A percentile compares a stretch with the other conserved stretches of the same genome.
phyloP scores from a whole-genome alignment of 2,888 invertebrate genomes.

The Endotricha flammealis region DNA sequence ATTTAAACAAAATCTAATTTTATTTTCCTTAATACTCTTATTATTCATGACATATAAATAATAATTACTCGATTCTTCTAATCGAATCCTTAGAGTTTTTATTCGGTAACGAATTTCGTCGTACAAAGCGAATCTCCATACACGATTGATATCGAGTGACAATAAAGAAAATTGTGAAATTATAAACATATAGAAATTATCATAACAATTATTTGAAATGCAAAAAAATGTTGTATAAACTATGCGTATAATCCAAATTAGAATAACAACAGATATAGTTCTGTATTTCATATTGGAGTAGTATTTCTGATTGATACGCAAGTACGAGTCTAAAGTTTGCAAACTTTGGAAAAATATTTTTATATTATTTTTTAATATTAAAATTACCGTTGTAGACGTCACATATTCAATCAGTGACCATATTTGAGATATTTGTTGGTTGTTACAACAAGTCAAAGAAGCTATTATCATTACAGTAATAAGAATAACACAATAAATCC shows the following conservation, averaged over 20 bases:
- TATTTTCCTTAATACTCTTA: slow-evolving; percentile 46
- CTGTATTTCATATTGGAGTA: slow-evolving; percentile 31
- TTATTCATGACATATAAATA: slow-evolving; percentile 52
- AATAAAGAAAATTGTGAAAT: slow-evolving; percentile 45
- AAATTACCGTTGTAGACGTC: background rate
- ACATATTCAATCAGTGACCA: slow-evolving; percentile 8
- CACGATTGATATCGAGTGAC: slow-evolving; percentile 54
- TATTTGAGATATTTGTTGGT: background rate
- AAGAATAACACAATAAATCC: slow-evolving; percentile 39
- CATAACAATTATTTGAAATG: slow-evolving; percentile 31
- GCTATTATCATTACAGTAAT: slow-evolving; percentile 15
- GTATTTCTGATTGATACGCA: slow-evolving; percentile 41
- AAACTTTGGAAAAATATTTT: slow-evolving; percentile 28
- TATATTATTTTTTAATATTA: slow-evolving; percentile 4
- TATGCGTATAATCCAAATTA: slow-evolving; percentile 41
- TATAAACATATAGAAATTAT: slow-evolving; percentile 28
- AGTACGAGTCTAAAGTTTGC: slow-evolving; percentile 37
- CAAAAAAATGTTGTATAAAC: slow-evolving; percentile 42
- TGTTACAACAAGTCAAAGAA: slow-evolving; percentile 1
- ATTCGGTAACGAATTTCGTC: slow-evolving; percentile 51
- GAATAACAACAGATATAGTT: slow-evolving; percentile 27
- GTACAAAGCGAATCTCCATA: slow-evolving; percentile 56
- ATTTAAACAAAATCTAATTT: slow-evolving; percentile 43
- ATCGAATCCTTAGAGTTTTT: slow-evolving; percentile 40
- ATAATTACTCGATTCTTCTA: slow-evolving; percentile 47